These are phyloP conservation scores for Aleadryas rufinucha DNA, from an alignment of 2,113 vertebrate genomes.

Conservation along the genomic window DNA sequence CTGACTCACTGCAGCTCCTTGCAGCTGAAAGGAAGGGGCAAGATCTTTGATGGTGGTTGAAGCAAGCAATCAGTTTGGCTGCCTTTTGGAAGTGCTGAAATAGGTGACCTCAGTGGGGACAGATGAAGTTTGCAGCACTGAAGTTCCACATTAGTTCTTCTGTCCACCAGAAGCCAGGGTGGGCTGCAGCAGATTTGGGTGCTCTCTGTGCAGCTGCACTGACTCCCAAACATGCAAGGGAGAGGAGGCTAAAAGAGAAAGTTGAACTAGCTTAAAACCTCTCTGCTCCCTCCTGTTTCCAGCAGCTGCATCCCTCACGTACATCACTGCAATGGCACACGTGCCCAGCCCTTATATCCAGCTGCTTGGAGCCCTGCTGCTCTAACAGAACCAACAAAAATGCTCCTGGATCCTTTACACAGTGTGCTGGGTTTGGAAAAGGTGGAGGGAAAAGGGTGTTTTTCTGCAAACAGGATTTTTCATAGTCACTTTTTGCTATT, in stretches of 20 bases:
- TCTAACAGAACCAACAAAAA: background rate
- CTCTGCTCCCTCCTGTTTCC: background rate
- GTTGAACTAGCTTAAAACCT: background rate
- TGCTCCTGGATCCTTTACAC: background rate
- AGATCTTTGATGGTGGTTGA: background rate
- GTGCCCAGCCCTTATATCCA: background rate
- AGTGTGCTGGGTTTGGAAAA: background rate
- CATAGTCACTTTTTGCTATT: background rate
- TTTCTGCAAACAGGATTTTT: background rate
- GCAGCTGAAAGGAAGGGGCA: background rate
- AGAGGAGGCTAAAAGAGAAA: background rate
- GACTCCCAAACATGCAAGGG: background rate
- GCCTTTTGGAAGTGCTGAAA: background rate
- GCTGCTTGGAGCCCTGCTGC: background rate
- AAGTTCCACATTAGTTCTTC: background rate
- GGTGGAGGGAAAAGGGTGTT: background rate
- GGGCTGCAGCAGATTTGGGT: background rate
- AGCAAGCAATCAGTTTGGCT: background rate
- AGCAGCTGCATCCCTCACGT: background rate
- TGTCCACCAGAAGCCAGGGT: background rate
- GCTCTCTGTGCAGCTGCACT: background rate
- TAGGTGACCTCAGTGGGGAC: background rate
- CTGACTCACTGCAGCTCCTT: slow-evolving; percentile 43
- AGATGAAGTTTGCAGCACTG: background rate
- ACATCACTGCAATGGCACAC: background rate